These are phyloP conservation scores for Xenus cinereus DNA, from an alignment of 2,113 vertebrate species.

Conservation along the genomic window DNA sequence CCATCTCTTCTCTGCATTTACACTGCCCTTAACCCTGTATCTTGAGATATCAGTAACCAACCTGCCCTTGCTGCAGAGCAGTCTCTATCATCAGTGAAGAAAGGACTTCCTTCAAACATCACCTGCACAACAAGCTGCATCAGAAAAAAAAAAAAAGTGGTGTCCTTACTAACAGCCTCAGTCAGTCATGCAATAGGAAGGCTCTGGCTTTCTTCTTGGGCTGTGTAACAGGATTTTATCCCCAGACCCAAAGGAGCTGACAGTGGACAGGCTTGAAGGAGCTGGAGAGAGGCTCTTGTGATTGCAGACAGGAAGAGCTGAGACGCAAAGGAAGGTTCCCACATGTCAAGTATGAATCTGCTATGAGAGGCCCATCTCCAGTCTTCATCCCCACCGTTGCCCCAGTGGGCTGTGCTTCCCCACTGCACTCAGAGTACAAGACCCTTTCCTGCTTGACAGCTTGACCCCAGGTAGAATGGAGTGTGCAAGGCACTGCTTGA, in stretches of 20 bases:
- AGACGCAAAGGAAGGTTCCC: neutral
- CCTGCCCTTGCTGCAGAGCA: neutral
- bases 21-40: neutral
- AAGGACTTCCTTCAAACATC: neutral
- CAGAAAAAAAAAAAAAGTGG: neutral
- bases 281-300: neutral
- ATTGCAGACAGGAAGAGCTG: neutral
- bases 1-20: neutral
- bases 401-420: neutral
- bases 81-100: neutral
- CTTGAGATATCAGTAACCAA: neutral
- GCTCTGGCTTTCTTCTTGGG: neutral
- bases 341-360: accelerated
- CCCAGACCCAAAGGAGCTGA: neutral
- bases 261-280: neutral
- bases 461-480: neutral
- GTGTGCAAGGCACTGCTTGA: neutral
- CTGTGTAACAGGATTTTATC: neutral
- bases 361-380: neutral
- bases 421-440: neutral
- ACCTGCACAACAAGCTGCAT: neutral
- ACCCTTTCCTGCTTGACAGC: neutral
- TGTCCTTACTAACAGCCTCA: neutral
- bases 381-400: neutral
- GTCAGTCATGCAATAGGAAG: neutral